Evolutionary conservation across 2,888 invertebrate genomes (phyloP).

Genomic region (Apoderus coryli): DNA sequence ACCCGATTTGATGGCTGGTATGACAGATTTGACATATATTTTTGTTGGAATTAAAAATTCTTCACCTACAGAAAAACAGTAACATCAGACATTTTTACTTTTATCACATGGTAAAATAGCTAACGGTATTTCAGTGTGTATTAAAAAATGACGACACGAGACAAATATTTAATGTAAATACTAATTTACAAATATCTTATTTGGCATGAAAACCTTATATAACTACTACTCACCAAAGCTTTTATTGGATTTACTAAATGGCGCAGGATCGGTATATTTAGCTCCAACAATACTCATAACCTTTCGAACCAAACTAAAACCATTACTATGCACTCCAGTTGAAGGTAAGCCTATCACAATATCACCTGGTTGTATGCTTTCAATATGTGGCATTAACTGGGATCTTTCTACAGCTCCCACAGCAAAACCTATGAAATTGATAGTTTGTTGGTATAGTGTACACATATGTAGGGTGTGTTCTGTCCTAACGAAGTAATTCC

Average conservation of each 20-base stretch:
- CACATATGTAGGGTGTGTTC: too few species aligned
- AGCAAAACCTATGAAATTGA: slow-evolving; percentile 63
- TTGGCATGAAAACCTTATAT: too few species aligned
- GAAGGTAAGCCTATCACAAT: slow-evolving; percentile 76
- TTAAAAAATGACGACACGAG: background rate
- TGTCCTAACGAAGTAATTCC: too few species aligned
- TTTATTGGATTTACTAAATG: slow-evolving; percentile 51
- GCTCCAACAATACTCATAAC: slow-evolving; percentile 53
- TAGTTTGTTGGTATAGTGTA: too few species aligned
- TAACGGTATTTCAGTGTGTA: too few species aligned
- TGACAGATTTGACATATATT: slow-evolving; percentile 66
- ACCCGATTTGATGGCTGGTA: slow-evolving; percentile 55
- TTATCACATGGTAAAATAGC: too few species aligned
- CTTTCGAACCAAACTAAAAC: slow-evolving; percentile 78
- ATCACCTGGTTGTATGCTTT: slow-evolving; percentile 58
- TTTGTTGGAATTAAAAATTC: slow-evolving; percentile 75
- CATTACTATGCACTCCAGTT: slow-evolving; percentile 88
- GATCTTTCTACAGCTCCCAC: slow-evolving; percentile 81
- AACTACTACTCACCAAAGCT: slow-evolving; percentile 47
- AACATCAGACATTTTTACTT: too few species aligned
- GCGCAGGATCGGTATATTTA: slow-evolving; percentile 51
- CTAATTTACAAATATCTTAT: background rate
- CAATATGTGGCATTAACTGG: slow-evolving; percentile 50
- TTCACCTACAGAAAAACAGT: slow-evolving; percentile 52
- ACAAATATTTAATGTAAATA: slow-evolving; percentile 1